phyloP scores from a whole-genome alignment of 2,113 vertebrate genomes.

The human region GRCh38 chr22:31772001-31772500 shows the following conservation, averaged over 20 bases:
- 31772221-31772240: not conserved
- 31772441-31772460: not conserved
- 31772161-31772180: too few relatives aligned
- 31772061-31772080: too few relatives aligned
- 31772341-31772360: not conserved
- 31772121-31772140: too few relatives aligned
- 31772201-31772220: too few relatives aligned
- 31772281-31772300: not conserved
- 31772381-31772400: not conserved
- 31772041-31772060: too few relatives aligned
- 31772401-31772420: not conserved
- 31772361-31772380: not conserved
- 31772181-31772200: too few relatives aligned
- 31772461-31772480: not conserved
- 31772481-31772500: not conserved
- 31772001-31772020: too few relatives aligned
- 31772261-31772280: not conserved
- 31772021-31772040: too few relatives aligned
- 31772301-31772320: not conserved
- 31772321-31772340: not conserved
- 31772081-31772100: too few relatives aligned
- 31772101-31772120: too few relatives aligned
- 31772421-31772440: not conserved
- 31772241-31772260: not conserved
- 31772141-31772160: too few relatives aligned